Base-by-base conservation (phyloP, 2,888 invertebrate genomes). In the Drosophila putrida region DNA sequence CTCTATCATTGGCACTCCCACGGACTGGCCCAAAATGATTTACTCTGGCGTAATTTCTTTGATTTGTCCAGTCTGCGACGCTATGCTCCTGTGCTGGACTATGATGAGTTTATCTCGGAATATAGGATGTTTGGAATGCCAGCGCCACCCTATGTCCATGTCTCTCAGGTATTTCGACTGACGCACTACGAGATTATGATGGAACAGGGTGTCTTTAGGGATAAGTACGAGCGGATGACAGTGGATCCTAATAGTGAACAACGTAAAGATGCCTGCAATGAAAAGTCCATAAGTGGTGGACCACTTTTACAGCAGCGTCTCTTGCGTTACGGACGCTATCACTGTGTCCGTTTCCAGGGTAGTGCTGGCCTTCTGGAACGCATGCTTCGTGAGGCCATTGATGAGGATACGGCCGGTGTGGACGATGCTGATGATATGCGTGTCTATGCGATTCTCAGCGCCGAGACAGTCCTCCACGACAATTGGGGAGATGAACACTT, bases 141-240 rank as follows among this genome's bases (percentile, higher is more conserved):
- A 0, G 80, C 84, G 0, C 66, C 75, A 4, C 81, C 81, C 0
- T 75, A 63, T 5, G 80, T 95, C 3, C 91, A 93, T 50, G 94
- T 98, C 9, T 97, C 98, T 82, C 93, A 95, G 71, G 94, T 97
- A 0, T 97, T 96, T 85, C 94, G 97, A 13, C 93, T 99, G 33
- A 96, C 97, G 93, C 96, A 97, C 90, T 99, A 95, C 89, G 95
- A 96, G 73, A 95, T 97, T 88, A 97, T 98, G 90, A 98, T 98
- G 93, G 95, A 95, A 84, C 94, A 95, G 78, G 96, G 96, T 0
- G 94, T 95, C 57, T 99, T 98, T 93, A 94, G 95, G 77, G 97
- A 98, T 59, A 98, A 96, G 92, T 96, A 96, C 94, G 94, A 96
- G 82, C 96, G 85, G 88, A 95, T 41, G 90, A 93, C 59, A 90